phyloP scores from a whole-genome alignment of 2,888 invertebrate species.

The Nomada fucata region DNA sequence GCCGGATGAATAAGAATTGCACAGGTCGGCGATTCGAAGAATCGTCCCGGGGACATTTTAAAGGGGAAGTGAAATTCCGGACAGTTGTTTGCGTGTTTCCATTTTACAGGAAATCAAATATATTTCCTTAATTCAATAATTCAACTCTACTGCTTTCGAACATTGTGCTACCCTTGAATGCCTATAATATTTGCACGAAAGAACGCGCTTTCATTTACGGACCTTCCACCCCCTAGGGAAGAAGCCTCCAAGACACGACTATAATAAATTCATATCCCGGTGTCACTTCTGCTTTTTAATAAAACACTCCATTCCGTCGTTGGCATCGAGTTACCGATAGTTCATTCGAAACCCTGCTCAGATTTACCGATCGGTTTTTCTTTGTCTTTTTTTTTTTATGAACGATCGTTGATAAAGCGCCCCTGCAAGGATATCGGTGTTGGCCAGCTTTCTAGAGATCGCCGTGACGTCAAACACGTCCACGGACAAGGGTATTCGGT shows the following conservation, averaged over 20 bases:
- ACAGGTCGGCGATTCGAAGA: too few relatives aligned
- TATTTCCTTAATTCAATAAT: too few relatives aligned
- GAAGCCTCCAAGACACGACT: neutral
- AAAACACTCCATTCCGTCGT: slow-evolving; percentile 2
- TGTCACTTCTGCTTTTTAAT: neutral
- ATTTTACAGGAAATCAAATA: too few relatives aligned
- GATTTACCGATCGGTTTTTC: slow-evolving; percentile 13
- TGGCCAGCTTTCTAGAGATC: slow-evolving; percentile 63
- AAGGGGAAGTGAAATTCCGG: too few relatives aligned
- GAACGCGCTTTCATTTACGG: too few relatives aligned
- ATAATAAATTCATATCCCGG: neutral
- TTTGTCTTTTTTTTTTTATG: slow-evolving; percentile 9
- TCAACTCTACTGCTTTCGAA: too few relatives aligned
- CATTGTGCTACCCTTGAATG: too few relatives aligned
- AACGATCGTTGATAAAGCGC: slow-evolving; percentile 58
- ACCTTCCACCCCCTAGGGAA: too few relatives aligned
- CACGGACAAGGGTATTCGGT: slow-evolving; percentile 71
- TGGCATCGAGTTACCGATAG: slow-evolving; percentile 51
- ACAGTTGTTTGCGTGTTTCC: too few relatives aligned
- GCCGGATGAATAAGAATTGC: neutral
- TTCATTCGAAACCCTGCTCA: slow-evolving; percentile 34
- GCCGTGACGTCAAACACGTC: slow-evolving; percentile 47
- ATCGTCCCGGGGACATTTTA: too few relatives aligned
- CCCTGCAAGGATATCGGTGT: slow-evolving; percentile 67
- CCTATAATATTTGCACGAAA: too few relatives aligned